Evolutionary conservation across 2,888 invertebrate genomes (phyloP).

Genomic region (Plebejus melissa): DNA sequence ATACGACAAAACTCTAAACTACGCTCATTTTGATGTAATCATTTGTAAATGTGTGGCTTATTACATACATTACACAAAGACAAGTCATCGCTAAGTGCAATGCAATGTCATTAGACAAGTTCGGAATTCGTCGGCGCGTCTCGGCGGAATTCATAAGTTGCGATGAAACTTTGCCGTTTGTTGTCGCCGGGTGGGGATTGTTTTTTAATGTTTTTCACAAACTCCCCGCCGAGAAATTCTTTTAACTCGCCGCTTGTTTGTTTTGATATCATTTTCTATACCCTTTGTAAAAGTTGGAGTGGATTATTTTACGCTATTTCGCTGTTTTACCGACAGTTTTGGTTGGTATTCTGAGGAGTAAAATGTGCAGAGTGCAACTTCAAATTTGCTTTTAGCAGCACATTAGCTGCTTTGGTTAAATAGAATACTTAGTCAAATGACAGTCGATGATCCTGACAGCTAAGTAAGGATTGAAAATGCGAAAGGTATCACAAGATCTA

Average conservation of each 20-base stretch:
- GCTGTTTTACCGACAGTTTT: not conserved
- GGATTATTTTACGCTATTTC: constrained; percentile 4
- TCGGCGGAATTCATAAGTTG: constrained; percentile 47
- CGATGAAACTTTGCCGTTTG: constrained; percentile 37
- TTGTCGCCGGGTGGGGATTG: constrained; percentile 30
- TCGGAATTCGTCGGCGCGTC: constrained; percentile 45
- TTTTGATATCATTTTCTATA: constrained; percentile 22
- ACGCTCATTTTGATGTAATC: not conserved
- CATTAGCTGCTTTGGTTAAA: no score
- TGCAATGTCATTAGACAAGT: constrained; percentile 57
- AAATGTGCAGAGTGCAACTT: not conserved
- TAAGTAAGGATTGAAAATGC: no score
- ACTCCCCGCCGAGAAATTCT: constrained; percentile 20
- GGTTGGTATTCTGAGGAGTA: not conserved
- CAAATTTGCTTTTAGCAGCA: no score
- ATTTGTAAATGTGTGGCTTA: not conserved
- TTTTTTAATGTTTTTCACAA: constrained; percentile 28
- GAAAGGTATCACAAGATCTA: no score
- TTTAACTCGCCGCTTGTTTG: constrained; percentile 19
- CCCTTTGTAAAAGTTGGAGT: constrained; percentile 10
- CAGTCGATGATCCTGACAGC: no score
- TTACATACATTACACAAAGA: not conserved
- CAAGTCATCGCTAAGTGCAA: constrained; percentile 51
- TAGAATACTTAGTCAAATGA: no score
- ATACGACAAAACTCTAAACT: not conserved